These are phyloP conservation scores for Drosophila villosipedis DNA, from an alignment of 2,888 invertebrate genomes.

Conservation along the genomic window DNA sequence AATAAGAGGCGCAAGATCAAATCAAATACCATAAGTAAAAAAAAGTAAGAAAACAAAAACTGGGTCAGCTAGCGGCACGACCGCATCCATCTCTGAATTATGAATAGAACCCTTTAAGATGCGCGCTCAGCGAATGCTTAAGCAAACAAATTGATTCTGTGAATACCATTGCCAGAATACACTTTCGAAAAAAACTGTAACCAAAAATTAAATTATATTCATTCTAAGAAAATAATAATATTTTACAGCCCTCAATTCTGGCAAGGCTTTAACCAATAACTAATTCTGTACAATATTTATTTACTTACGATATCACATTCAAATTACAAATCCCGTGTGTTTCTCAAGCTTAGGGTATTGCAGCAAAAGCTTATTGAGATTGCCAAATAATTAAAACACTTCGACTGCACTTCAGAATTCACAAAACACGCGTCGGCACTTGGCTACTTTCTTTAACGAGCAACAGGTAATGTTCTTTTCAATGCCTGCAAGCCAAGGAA, in stretches of 20 bases:
- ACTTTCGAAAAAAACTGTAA: conserved; percentile 3
- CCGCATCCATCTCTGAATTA: conserved; percentile 12
- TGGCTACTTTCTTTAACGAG: conserved; percentile 58
- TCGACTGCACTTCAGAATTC: conserved; percentile 34
- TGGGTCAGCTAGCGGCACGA: conserved; percentile 52
- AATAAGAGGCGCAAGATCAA: conserved; percentile 13
- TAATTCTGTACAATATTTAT: background rate
- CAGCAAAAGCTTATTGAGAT: conserved; percentile 10
- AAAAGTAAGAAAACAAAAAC: conserved; percentile 31
- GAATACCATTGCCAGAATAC: conserved; percentile 18
- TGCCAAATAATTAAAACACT: conserved; percentile 39
- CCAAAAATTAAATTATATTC: background rate
- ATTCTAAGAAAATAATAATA: no score
- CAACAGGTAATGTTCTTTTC: conserved; percentile 22
- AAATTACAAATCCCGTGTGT: background rate
- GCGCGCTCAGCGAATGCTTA: conserved; percentile 22
- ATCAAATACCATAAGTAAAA: conserved; percentile 5
- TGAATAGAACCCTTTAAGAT: conserved; percentile 23
- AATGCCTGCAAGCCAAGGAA: conserved; percentile 11
- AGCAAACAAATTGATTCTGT: conserved; percentile 33
- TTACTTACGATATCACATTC: background rate
- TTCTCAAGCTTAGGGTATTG: conserved; percentile 21
- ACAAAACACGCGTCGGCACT: conserved; percentile 56
- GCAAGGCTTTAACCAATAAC: background rate
- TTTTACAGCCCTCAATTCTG: background rate